Evolutionary conservation across 2,113 vertebrate genomes (phyloP).

Genomic region (Ia io): DNA sequence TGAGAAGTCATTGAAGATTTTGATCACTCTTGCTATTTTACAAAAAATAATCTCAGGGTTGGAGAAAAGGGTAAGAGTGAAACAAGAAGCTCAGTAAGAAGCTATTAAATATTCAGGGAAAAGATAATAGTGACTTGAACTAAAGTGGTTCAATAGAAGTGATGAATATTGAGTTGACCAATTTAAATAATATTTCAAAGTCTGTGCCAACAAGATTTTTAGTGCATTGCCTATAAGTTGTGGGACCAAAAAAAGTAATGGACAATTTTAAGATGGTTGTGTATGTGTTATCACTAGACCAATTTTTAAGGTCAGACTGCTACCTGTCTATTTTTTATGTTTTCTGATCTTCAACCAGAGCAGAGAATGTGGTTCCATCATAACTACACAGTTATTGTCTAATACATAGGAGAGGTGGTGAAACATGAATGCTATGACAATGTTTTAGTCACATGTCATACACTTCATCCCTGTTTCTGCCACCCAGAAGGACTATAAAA

Average conservation of each 20-base stretch:
- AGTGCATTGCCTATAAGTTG: not conserved
- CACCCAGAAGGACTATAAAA: not conserved
- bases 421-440: not conserved
- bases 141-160: not conserved
- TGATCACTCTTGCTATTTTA: not conserved
- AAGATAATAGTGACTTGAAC: not conserved
- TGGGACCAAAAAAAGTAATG: not conserved
- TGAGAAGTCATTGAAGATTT: not conserved
- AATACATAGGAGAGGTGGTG: not conserved
- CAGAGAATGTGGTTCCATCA: not conserved
- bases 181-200: not conserved
- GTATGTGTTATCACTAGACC: not conserved
- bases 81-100: not conserved
- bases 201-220: not conserved
- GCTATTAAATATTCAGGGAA: not conserved
- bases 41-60: not conserved
- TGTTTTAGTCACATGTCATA: not conserved
- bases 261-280: not conserved
- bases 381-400: not conserved
- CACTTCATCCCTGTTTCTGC: not conserved
- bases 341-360: not conserved
- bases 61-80: not conserved
- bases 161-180: not conserved
- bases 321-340: not conserved
- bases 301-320: not conserved